Evolutionary conservation across 2,113 vertebrate genomes (phyloP).

Genomic region (Ptilorrhoa leucosticta): DNA sequence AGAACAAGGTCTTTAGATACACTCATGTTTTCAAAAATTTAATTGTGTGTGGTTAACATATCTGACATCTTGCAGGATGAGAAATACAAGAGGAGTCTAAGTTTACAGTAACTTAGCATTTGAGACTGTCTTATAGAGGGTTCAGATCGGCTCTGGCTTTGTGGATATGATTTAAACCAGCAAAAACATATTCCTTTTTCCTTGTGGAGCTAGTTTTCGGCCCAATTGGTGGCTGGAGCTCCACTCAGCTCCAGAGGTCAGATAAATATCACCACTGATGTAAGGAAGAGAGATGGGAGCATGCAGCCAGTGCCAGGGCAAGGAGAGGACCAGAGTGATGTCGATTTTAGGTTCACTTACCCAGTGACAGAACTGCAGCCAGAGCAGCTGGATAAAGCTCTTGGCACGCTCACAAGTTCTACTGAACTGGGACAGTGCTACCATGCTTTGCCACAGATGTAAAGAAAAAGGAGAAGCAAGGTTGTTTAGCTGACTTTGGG

Average conservation of each 20-base stretch:
- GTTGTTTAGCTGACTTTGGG: background rate
- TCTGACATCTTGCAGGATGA: background rate
- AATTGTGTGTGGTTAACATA: background rate
- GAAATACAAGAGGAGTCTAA: background rate
- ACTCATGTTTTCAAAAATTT: background rate
- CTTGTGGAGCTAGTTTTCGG: background rate
- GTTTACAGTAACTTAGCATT: background rate
- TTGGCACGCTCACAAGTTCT: accelerated
- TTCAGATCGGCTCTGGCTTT: background rate
- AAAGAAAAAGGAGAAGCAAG: background rate
- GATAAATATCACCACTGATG: background rate
- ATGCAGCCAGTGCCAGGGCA: background rate
- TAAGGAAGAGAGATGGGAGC: background rate
- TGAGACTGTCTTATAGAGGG: background rate
- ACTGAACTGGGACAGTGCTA: background rate
- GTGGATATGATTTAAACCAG: background rate
- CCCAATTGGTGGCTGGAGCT: background rate
- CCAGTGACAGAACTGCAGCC: background rate
- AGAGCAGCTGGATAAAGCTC: background rate
- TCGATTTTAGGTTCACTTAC: background rate
- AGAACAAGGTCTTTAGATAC: background rate
- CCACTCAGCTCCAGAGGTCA: background rate
- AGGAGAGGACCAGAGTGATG: background rate
- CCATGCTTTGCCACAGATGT: too few species aligned
- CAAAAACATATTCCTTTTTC: background rate